phyloP scores from a whole-genome alignment of 2,888 invertebrate species.

The Caradrina kadenii region DNA sequence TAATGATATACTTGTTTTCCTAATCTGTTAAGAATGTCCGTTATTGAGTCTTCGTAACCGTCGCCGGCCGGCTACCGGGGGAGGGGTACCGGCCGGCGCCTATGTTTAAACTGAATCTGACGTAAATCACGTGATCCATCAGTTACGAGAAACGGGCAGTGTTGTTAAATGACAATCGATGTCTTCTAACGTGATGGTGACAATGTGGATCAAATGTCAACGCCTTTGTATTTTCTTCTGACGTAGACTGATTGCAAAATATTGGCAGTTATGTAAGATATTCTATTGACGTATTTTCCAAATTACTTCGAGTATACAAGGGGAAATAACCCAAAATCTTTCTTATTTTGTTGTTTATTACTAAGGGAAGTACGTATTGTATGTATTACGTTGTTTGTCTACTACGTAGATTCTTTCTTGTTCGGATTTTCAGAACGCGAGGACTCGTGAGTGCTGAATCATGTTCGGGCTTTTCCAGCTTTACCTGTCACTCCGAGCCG shows the following conservation, averaged over 20 bases:
- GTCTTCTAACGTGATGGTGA: conserved; percentile 24
- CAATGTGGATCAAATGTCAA: conserved; percentile 34
- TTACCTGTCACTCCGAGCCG: conserved; percentile 55
- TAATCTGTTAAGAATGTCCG: conserved; percentile 16
- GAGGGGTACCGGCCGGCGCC: conserved; percentile 69
- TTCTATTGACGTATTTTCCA: conserved; percentile 6
- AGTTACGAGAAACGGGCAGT: conserved; percentile 28
- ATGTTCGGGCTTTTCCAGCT: conserved; percentile 44
- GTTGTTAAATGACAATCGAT: conserved; percentile 35
- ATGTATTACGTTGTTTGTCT: neutral
- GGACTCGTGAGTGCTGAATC: conserved; percentile 25
- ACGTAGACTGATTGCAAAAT: conserved; percentile 8
- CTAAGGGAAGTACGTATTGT: neutral
- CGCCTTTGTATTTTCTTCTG: conserved; percentile 19
- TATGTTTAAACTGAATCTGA: conserved; percentile 63
- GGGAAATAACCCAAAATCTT: neutral
- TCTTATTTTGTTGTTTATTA: neutral
- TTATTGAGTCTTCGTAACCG: conserved; percentile 47
- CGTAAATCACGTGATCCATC: conserved; percentile 73
- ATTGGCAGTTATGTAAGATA: conserved; percentile 52
- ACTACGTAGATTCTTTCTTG: conserved; percentile 1
- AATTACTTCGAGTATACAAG: neutral
- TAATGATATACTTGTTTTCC: conserved; percentile 17
- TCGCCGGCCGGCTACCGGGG: conserved; percentile 69
- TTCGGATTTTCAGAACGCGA: conserved; percentile 14